Evolutionary conservation across 2,113 vertebrate species (phyloP).

Genomic region (Halichoeres trimaculatus): DNA sequence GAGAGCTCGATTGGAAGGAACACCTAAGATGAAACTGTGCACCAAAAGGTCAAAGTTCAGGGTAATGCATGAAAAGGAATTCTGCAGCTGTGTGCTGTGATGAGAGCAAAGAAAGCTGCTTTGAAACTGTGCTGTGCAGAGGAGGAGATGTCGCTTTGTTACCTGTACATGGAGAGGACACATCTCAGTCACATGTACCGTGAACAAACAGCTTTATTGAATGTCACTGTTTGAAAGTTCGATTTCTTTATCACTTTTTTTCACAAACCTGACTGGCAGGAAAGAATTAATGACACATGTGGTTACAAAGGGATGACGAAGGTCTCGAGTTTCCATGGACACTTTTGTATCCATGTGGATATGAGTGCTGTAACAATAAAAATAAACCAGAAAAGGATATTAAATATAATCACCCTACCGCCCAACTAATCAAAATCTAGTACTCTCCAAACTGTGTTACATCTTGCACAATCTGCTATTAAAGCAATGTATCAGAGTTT

Average conservation of each 20-base stretch:
- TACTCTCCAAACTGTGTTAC: too few species aligned
- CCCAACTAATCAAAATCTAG: too few species aligned
- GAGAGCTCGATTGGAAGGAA: slow-evolving; percentile 40
- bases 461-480: too few species aligned
- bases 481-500: too few species aligned
- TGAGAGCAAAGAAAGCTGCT: slow-evolving; percentile 50
- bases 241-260: neutral
- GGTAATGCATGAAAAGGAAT: slow-evolving; percentile 40
- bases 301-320: neutral
- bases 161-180: neutral
- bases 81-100: neutral
- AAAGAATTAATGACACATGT: neutral
- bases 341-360: neutral
- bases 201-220: neutral
- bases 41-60: slow-evolving; percentile 55
- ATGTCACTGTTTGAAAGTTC: neutral
- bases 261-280: neutral
- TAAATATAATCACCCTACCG: neutral
- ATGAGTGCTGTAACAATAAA: neutral
- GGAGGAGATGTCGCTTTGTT: slow-evolving; percentile 20
- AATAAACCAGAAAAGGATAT: neutral
- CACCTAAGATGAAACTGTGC: slow-evolving; percentile 50
- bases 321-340: neutral
- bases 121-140: slow-evolving; percentile 48
- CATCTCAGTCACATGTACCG: neutral